Percentiles rank a stretch among this genome's conserved stretches.
Evolutionary conservation across 2,113 vertebrate species (phyloP).

Genomic region (Aphelocoma coerulescens): DNA sequence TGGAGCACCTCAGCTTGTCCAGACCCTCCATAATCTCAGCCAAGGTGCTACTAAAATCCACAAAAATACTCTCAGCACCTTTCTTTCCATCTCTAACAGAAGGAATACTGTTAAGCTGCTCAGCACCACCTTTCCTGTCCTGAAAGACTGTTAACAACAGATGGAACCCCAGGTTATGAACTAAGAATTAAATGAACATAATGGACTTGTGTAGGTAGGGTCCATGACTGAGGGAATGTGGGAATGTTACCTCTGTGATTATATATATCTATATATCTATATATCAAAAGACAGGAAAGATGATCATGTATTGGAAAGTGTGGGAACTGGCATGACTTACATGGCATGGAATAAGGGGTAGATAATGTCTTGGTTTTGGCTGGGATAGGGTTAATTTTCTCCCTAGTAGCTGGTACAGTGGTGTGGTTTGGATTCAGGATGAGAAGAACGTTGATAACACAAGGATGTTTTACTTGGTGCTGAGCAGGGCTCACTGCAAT

Average conservation of each 20-base stretch:
- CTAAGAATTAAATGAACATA: not conserved
- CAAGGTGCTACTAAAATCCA: not conserved
- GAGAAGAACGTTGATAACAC: not conserved
- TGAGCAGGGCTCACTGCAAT: not conserved
- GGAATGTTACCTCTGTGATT: not conserved
- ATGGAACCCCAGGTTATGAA: not conserved
- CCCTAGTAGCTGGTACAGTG: not conserved
- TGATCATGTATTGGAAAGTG: not conserved
- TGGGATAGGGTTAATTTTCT: not conserved
- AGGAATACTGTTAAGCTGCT: not conserved
- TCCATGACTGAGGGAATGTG: not conserved
- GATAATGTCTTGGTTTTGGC: not conserved
- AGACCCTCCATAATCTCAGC: rapidly evolving
- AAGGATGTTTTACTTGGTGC: not conserved
- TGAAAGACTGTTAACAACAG: rapidly evolving
- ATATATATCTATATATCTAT: no score
- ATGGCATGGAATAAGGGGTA: not conserved
- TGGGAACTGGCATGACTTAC: not conserved
- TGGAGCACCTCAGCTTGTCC: not conserved
- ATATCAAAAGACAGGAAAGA: not conserved
- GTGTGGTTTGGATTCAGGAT: not conserved
- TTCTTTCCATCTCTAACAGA: not conserved
- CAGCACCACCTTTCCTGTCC: not conserved
- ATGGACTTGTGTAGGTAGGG: not conserved
- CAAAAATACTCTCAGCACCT: not conserved